Base-by-base conservation (phyloP, 2,888 invertebrate genomes). In the Drosophila austrosaltans region DNA sequence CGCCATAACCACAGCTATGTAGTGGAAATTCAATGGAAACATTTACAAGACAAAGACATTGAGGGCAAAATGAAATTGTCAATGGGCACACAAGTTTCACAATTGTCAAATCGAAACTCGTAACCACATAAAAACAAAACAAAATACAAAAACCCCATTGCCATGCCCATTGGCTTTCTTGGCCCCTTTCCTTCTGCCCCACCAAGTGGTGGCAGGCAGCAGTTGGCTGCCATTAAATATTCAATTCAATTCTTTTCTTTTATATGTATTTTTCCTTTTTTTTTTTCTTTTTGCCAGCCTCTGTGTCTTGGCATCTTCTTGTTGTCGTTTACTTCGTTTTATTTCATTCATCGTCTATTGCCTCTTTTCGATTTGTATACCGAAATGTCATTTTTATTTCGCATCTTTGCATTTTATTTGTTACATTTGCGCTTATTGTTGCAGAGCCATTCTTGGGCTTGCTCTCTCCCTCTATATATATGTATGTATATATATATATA, bases 321-420 rank as follows among this genome's bases (percentile, higher is more conserved):
- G 48, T 48, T 10, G 10, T 48, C 22, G 48, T 48, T 25, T 10
- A 25, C 22, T 48, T 48, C 48, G 48, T 48, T 48, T 48, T 48
- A 48, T 48, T 48, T 48, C 48, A 48, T 48, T 48, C 25, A 48
- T 48, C 48, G 22, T 48, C 48, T 39, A 22, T 57, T 36, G 57
- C 44, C 53, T 53, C 65, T 30, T 59, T 85, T 82, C 89, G 88
- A 85, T 89, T 89, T 90, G 82, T 89, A 87, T 89, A 57, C 48
- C 77, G 79, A 82, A 89, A 89, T 89, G 89, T 82, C 89, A 89
- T 89, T 89, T 89, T 87, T 89, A 86, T 86, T 87, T 89, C 86
- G 81, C 77, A 85, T 82, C 78, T 78, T 77, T 79, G 76, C 88
- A 81, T 89, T 82, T 84, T 88, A 88, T 86, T 88, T 88, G 87